phyloP scores from a whole-genome alignment of 2,797 vertebrate species.

The Sebastes hubbsi region DNA sequence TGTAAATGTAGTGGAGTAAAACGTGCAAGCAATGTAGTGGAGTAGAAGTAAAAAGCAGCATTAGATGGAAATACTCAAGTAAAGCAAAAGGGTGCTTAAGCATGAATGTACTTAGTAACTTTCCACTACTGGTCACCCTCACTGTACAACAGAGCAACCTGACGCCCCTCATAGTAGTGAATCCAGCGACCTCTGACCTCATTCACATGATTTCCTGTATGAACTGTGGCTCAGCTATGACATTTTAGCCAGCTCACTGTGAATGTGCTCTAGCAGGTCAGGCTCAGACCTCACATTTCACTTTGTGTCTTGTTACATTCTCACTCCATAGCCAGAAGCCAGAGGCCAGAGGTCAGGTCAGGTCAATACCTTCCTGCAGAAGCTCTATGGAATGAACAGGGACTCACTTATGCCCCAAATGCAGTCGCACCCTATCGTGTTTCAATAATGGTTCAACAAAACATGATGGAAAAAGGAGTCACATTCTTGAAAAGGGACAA shows the following conservation, averaged over 20 bases:
- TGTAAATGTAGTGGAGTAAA: background rate
- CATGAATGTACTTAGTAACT: too few relatives aligned
- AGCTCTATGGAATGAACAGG: background rate
- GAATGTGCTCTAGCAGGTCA: slow-evolving; percentile 44
- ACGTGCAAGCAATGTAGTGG: background rate
- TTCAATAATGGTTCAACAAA: background rate
- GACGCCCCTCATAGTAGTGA: slow-evolving; percentile 7
- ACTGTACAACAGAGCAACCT: background rate
- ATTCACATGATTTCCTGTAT: slow-evolving; percentile 32
- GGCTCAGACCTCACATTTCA: slow-evolving; percentile 54
- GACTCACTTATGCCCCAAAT: background rate
- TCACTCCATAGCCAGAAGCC: slow-evolving; percentile 28
- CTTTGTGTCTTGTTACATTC: slow-evolving; percentile 59
- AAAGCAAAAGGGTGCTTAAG: background rate
- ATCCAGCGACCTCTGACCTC: slow-evolving; percentile 35
- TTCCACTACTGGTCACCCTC: background rate
- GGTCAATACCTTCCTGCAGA: slow-evolving; percentile 9
- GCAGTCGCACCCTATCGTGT: background rate
- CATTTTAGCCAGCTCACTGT: slow-evolving; percentile 48
- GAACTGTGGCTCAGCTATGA: slow-evolving; percentile 42
- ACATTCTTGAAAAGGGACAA: background rate
- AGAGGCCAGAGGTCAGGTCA: slow-evolving; percentile 47
- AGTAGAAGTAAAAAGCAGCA: background rate
- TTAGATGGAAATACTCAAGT: background rate
- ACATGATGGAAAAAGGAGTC: background rate